Percentiles rank a stretch among this genome's conserved stretches.
Evolutionary conservation across 2,888 invertebrate species (phyloP).

Genomic region (Pandemis corylana): DNA sequence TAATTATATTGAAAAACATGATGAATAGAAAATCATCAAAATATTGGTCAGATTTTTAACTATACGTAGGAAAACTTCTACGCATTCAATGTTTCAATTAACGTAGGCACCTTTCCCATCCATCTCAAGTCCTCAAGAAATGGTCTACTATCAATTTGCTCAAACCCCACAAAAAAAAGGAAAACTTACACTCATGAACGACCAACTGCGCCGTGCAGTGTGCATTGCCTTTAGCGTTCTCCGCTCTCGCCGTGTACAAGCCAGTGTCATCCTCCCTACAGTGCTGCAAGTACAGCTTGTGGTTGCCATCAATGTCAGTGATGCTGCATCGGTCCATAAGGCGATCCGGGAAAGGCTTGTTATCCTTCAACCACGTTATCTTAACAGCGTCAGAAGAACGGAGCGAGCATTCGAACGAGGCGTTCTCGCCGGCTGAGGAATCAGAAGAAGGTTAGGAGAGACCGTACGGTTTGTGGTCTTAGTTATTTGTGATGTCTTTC

Average conservation of each 20-base stretch:
- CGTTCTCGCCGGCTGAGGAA: slow-evolving; percentile 92
- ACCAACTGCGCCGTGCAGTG: slow-evolving; percentile 95
- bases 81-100: no score
- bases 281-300: slow-evolving; percentile 90
- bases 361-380: slow-evolving; percentile 95
- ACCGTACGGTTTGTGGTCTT: slow-evolving; percentile 60
- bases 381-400: slow-evolving; percentile 86
- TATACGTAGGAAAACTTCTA: no score
- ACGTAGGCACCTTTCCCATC: not conserved
- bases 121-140: not conserved
- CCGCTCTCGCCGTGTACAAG: slow-evolving; percentile 95
- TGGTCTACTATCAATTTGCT: slow-evolving; percentile 39
- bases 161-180: slow-evolving; percentile 40
- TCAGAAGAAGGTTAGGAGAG: slow-evolving; percentile 66
- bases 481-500: not conserved
- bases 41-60: no score
- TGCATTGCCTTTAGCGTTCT: slow-evolving; percentile 91
- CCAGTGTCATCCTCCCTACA: slow-evolving; percentile 93
- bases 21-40: no score
- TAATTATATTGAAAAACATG: no score
- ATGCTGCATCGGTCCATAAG: slow-evolving; percentile 90
- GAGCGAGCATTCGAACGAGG: slow-evolving; percentile 91
- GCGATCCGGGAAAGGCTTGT: slow-evolving; percentile 90
- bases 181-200: slow-evolving; percentile 91
- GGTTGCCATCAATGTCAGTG: slow-evolving; percentile 83